Evolutionary conservation across 1,140 invertebrate species (phyloP), one percentile per base, ranked within the genome.

Genomic region (Elysia chlorotica): DNA sequence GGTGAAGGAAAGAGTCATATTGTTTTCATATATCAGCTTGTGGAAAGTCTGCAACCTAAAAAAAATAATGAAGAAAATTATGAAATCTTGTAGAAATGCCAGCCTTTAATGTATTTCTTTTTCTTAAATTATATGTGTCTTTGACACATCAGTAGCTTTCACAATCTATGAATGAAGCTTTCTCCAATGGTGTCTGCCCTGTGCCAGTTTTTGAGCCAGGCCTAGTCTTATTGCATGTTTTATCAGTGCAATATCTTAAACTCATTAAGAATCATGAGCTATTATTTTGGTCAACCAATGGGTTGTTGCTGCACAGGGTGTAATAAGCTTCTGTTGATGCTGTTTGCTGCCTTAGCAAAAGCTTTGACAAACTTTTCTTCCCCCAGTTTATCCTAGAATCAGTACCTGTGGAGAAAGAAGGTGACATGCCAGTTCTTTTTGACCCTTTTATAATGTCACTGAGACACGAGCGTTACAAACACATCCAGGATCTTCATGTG

Each of bases 301-400:
- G 0, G n/a, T n/a, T 21, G 23, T 23, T 17, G 30, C n/a, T 1
- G 0, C 10, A 3, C 10, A 30, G 6, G 14, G 41, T 57, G 5
- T n/a, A 14, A 30, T 59, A 4, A 21, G 23, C 6, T 5, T 57
- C 59, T 38, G 65, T 5, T 4, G 28, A 1, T 14, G 28, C 21
- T 6, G 6, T 0, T 28, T 3, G 2, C 19, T 30, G 19, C 28
- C 30, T 35, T 17, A 0, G 4, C 33, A 21, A 41, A 6, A 4
- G n/a, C 30, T 21, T 4, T 54, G 2, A 33, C n/a, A 53, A 38
- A 31, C 23, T 23, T 59, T 48, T 66, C 74, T n/a, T n/a, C n/a
- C n/a, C n/a, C n/a, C n/a, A 85, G 84, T 81, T 85, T 63, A 83
- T 86, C 28, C 65, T 86, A n/a, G 82, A 85, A 67, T 38, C 82